Conservation (phyloP, 2,888 invertebrate species). For the Lasius platythorax region DNA sequence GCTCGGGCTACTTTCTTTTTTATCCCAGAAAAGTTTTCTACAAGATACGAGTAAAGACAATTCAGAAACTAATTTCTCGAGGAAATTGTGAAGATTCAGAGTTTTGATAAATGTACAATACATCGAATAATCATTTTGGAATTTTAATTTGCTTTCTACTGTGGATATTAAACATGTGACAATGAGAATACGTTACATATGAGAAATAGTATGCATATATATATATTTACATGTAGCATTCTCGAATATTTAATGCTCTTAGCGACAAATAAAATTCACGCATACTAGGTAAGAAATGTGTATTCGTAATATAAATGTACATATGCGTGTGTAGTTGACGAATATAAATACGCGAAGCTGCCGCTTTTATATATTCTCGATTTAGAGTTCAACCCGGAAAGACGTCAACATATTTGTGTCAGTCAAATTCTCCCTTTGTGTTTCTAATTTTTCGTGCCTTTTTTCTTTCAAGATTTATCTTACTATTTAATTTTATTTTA, state of each 20-base stretch:
- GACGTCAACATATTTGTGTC: not conserved
- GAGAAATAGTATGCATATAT: not conserved
- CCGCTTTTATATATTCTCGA: not conserved
- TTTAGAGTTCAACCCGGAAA: not conserved
- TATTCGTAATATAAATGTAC: not conserved
- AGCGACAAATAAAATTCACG: not conserved
- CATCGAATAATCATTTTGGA: not conserved
- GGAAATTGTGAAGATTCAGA: not conserved
- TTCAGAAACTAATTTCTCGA: not conserved
- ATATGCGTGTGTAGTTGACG: not conserved
- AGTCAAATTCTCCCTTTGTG: not conserved
- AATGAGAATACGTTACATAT: too few species aligned
- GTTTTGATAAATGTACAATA: not conserved
- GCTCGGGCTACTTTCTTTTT: not conserved
- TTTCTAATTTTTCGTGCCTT: not conserved
- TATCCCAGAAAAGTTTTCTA: not conserved
- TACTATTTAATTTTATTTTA: not conserved
- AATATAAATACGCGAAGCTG: not conserved
- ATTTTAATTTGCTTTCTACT: not conserved
- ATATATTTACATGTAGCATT: not conserved
- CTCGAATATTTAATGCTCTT: not conserved
- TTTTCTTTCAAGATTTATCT: slow-evolving; percentile 5
- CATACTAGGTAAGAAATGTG: not conserved
- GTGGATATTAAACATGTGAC: not conserved
- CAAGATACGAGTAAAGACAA: not conserved